These are phyloP conservation scores for Epinephelus moara DNA, from an alignment of 2,113 vertebrate genomes.

Conservation along the genomic window DNA sequence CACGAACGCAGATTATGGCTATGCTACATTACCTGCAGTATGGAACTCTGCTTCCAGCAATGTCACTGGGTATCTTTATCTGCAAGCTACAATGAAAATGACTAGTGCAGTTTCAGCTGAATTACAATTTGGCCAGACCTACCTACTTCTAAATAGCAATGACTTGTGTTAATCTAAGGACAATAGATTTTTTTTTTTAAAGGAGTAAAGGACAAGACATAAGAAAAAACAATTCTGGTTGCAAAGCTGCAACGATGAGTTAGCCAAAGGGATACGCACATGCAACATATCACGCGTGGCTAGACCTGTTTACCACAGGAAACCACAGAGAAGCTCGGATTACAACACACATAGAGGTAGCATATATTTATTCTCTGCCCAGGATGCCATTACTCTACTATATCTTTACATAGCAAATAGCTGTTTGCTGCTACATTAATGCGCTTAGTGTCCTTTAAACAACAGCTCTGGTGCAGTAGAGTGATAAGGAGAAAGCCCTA, in stretches of 20 bases:
- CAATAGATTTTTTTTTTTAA: background rate
- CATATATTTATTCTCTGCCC: too few species aligned
- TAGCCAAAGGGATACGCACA: too few species aligned
- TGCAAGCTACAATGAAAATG: background rate
- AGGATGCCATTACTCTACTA: too few species aligned
- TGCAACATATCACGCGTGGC: too few species aligned
- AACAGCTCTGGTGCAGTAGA: slow-evolving; percentile 13
- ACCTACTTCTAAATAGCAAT: background rate
- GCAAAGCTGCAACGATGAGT: too few species aligned
- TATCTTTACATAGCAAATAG: too few species aligned
- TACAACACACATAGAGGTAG: too few species aligned
- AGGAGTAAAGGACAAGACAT: background rate
- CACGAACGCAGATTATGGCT: background rate
- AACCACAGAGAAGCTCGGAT: too few species aligned
- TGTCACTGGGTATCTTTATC: background rate
- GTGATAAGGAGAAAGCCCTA: slow-evolving; percentile 8
- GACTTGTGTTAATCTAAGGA: background rate
- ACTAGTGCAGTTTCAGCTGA: background rate
- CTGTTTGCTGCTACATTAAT: too few species aligned
- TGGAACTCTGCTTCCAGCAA: slow-evolving; percentile 1
- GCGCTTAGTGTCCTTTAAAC: background rate
- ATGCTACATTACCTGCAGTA: slow-evolving; percentile 4
- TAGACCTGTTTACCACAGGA: too few species aligned
- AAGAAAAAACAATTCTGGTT: background rate
- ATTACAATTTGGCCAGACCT: background rate